Evolutionary conservation across 2,888 invertebrate genomes (phyloP).

Genomic region (Sphaerophoria rueppellii): DNA sequence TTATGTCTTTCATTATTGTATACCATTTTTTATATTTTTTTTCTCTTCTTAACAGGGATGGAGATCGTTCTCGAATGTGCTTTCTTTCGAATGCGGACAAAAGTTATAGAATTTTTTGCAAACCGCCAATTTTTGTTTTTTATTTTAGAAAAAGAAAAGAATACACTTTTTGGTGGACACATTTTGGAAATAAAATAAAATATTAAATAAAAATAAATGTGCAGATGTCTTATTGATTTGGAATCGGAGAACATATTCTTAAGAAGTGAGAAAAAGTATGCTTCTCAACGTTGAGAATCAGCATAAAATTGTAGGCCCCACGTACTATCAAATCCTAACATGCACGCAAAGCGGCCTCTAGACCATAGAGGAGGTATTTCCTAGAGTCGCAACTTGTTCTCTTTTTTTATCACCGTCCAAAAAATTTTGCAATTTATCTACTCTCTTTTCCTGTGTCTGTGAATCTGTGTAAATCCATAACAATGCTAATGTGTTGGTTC

Average conservation of each 20-base stretch:
- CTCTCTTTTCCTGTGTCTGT: too few relatives aligned
- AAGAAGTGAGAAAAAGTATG: too few relatives aligned
- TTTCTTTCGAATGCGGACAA: not conserved
- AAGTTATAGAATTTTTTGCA: constrained; percentile 25
- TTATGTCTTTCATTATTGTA: not conserved
- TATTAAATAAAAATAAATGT: not conserved
- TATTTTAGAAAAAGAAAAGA: constrained; percentile 8
- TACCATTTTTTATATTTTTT: not conserved
- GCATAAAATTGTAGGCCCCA: too few relatives aligned
- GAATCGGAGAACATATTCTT: not conserved
- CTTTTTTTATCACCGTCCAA: too few relatives aligned
- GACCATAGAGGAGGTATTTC: too few relatives aligned
- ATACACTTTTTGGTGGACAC: constrained; percentile 19
- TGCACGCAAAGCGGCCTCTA: too few relatives aligned
- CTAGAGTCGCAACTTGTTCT: too few relatives aligned
- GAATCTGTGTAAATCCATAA: too few relatives aligned
- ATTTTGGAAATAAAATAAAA: not conserved
- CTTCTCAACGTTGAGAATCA: too few relatives aligned
- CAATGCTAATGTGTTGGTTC: too few relatives aligned
- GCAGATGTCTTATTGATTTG: not conserved
- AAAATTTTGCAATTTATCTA: too few relatives aligned
- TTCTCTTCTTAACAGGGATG: constrained; percentile 5
- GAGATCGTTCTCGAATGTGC: not conserved
- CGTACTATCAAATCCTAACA: too few relatives aligned
- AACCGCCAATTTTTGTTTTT: constrained; percentile 27